Evolutionary conservation across 2,113 vertebrate genomes (phyloP), one percentile per base, ranked within the genome.

Genomic region (Papio anubis): DNA sequence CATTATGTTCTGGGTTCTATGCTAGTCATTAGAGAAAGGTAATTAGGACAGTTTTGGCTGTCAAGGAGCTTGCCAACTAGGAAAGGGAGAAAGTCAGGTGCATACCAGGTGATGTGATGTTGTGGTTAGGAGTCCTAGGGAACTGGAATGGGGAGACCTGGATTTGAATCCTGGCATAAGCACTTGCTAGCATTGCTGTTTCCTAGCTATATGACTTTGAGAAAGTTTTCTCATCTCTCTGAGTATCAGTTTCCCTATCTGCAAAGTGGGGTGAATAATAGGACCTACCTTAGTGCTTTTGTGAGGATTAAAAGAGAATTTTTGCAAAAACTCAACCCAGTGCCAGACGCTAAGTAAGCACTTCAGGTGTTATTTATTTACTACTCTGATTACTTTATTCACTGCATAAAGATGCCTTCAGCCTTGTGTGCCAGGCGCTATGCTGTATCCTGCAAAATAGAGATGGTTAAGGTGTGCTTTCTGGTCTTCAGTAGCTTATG

Each of bases 291-390:
- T 43, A 73, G 68, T 80, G 43, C n/a, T 78, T 91, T 81, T 55
- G 48, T 96, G 92, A 88, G 48, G 18, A 45, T 83, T 94, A 83
- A 66, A 73, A 90, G 64, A 87, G 21, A 27, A 23, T 76, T 95
- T 87, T 96, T 70, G 48, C 88, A 94, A 83, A 96, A 48, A 8
- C n/a, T 96, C 25, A 50, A 32, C n/a, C 70, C 2, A 30, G 1
- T 13, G 2, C 57, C 43, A 91, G 32, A 92, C 52, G 52, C 18
- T 88, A 59, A 94, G 52, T 79, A 48, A 96, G 72, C 61, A 81
- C 70, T 75, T 68, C 43, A 83, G 70, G 45, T 52, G 30, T 90
- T 94, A 66, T 13, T 90, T 72, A 48, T 43, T 68, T 73, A 38
- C 17, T 40, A 23, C 40, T 59, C 3, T 82, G 48, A 52, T 87